Percentiles rank a stretch among this genome's conserved stretches.
phyloP scores from a whole-genome alignment of 2,113 vertebrate species.

The Ochotona princeps region DNA sequence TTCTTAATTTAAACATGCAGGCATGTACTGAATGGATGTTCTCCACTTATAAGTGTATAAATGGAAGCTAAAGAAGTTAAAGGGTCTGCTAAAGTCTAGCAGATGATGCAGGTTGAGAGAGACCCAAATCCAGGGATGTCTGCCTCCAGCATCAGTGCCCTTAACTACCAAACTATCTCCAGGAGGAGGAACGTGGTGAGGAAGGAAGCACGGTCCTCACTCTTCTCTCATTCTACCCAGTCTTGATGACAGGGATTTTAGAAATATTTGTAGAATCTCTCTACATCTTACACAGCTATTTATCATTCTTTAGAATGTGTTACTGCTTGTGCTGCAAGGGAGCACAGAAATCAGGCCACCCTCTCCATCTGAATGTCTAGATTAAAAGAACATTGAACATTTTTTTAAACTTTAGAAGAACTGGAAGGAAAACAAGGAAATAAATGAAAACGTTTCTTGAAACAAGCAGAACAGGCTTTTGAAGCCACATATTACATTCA shows the following conservation, averaged over 20 bases:
- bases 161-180: background rate
- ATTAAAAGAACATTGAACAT: conserved; percentile 42
- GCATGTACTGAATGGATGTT: background rate
- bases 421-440: conserved; percentile 3
- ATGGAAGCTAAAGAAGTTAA: background rate
- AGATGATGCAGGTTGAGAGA: background rate
- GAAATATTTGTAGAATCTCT: conserved; percentile 63
- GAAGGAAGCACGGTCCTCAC: background rate
- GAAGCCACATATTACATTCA: background rate
- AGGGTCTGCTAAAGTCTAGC: background rate
- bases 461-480: background rate
- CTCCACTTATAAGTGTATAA: background rate
- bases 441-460: conserved; percentile 3
- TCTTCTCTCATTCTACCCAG: conserved; percentile 22
- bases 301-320: conserved; percentile 72
- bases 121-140: background rate
- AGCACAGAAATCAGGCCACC: conserved; percentile 72
- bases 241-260: background rate
- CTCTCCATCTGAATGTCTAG: conserved; percentile 38
- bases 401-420: conserved; percentile 24
- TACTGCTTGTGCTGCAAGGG: conserved; percentile 59
- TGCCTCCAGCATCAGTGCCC: background rate
- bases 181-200: background rate
- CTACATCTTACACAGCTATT: conserved; percentile 56
- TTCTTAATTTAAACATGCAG: background rate